A percentile compares a stretch with the other conserved stretches of the same genome.
phyloP scores from a whole-genome alignment of 2,888 invertebrate genomes.

The Dynastes hyllus region DNA sequence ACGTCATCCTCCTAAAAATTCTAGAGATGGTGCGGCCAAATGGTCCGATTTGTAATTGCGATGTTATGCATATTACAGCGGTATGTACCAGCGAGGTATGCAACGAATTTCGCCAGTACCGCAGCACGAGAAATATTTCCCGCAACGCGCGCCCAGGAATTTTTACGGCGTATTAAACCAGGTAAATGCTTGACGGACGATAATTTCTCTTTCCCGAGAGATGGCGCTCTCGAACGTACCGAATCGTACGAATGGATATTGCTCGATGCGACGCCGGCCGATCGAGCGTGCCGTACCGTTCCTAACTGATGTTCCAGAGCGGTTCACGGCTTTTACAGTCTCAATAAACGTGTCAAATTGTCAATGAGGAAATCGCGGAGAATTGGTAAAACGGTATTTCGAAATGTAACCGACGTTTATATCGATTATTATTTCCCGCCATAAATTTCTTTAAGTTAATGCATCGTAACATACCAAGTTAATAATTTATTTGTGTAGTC shows the following conservation, averaged over 20 bases:
- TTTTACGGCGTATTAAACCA: constrained; percentile 34
- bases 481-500: too few relatives aligned
- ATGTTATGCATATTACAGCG: too few relatives aligned
- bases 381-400: background rate
- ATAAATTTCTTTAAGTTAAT: background rate
- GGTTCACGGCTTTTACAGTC: background rate
- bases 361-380: background rate
- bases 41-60: too few relatives aligned
- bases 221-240: background rate
- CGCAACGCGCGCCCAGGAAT: constrained; percentile 27
- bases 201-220: constrained; percentile 19
- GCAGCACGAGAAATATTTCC: constrained; percentile 19
- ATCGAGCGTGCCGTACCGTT: too few relatives aligned
- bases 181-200: background rate
- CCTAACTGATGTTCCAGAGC: background rate
- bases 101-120: background rate
- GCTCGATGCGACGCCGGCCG: background rate
- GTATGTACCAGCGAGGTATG: background rate
- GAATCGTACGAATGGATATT: background rate
- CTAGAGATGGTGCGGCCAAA: too few relatives aligned
- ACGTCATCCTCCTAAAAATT: too few relatives aligned
- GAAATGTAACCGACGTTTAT: background rate
- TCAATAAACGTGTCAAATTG: constrained; percentile 9
- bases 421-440: constrained; percentile 3
- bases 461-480: too few relatives aligned